phyloP scores from a whole-genome alignment of 2,797 vertebrate genomes.

The Rallus crepitans region DNA sequence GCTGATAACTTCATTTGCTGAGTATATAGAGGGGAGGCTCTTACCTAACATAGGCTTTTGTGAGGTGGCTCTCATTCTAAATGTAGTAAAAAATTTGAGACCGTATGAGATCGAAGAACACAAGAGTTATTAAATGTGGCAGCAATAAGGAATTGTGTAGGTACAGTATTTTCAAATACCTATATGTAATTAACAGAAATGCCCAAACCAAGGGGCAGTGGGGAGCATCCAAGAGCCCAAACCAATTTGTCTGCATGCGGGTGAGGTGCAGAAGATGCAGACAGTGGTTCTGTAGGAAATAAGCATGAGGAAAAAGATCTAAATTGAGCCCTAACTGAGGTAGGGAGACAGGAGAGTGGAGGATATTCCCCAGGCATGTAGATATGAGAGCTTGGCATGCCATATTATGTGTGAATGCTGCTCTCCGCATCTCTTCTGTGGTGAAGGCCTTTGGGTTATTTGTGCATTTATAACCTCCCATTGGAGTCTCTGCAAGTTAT shows the following conservation, averaged over 20 bases:
- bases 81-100: neutral
- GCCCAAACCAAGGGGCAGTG: neutral
- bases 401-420: neutral
- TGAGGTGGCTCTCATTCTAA: neutral
- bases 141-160: neutral
- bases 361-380: neutral
- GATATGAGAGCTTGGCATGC: neutral
- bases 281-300: neutral
- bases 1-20: neutral
- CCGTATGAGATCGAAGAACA: neutral
- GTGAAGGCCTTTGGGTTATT: neutral
- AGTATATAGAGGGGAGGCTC: neutral
- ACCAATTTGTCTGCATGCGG: neutral
- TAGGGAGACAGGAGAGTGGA: neutral
- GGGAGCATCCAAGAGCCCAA: neutral
- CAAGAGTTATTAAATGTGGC: neutral
- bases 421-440: neutral
- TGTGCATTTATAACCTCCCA: neutral
- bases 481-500: neutral
- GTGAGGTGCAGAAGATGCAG: neutral
- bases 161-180: neutral
- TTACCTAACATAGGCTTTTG: neutral
- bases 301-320: neutral
- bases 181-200: neutral
- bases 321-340: neutral